Percentiles rank a stretch among this genome's conserved stretches.
Evolutionary conservation across 2,888 invertebrate species (phyloP).

Genomic region (Eustalomyia histrio): DNA sequence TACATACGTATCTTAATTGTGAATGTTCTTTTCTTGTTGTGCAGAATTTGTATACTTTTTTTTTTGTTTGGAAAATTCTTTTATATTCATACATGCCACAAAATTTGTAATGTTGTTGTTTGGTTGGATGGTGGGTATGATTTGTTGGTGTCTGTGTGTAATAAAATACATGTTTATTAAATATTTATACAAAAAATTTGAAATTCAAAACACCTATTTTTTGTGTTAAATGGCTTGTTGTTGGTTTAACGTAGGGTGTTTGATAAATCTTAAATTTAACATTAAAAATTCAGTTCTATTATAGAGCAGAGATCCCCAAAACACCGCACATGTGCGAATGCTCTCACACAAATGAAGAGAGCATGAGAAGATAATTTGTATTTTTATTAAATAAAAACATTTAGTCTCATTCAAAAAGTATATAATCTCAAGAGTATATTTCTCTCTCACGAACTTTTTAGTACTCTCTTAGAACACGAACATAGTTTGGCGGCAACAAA

Average conservation of each 20-base stretch:
- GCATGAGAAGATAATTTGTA: too few species aligned
- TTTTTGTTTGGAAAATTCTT: conserved; percentile 10
- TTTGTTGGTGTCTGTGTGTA: conserved; percentile 20
- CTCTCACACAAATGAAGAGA: too few species aligned
- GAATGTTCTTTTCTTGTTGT: neutral
- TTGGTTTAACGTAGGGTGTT: conserved; percentile 3
- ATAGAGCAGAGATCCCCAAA: too few species aligned
- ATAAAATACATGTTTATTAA: conserved; percentile 18
- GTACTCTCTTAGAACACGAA: too few species aligned
- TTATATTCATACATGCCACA: conserved; percentile 30
- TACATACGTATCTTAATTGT: neutral
- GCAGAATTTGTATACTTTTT: neutral
- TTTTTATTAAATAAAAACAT: too few species aligned
- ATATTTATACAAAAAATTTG: conserved; percentile 29
- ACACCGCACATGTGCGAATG: too few species aligned
- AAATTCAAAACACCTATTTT: conserved; percentile 19
- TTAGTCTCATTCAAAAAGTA: too few species aligned
- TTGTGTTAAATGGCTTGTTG: neutral
- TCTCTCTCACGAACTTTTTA: too few species aligned
- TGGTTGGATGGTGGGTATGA: conserved; percentile 21
- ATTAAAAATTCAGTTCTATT: too few species aligned
- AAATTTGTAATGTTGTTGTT: conserved; percentile 44
- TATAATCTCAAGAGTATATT: too few species aligned
- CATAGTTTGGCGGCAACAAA: too few species aligned
- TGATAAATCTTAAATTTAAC: neutral